A percentile compares a stretch with the other conserved stretches of the same genome.
Conservation (phyloP, 2,888 invertebrate genomes). For the Tuberolachnus salignus region DNA sequence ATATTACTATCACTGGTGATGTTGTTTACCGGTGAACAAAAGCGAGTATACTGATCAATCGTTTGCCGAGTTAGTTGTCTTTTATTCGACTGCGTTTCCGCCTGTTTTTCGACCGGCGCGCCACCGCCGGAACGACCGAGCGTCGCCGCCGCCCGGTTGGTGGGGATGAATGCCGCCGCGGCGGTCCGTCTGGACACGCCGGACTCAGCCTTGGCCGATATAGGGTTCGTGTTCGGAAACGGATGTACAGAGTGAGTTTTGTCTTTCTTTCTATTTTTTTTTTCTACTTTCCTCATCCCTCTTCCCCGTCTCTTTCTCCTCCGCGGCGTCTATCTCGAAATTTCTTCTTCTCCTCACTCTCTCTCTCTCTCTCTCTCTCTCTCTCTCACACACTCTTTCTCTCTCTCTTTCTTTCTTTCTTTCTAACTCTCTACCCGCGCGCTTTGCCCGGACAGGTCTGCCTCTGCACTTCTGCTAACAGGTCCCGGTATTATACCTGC, state of each 20-base stretch:
- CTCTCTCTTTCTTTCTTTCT: background rate
- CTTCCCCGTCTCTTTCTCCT: background rate
- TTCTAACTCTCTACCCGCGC: background rate
- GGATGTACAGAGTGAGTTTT: slow-evolving; percentile 23
- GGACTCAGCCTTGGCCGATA: slow-evolving; percentile 53
- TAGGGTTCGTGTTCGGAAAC: slow-evolving; percentile 45
- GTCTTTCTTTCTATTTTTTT: slow-evolving; percentile 19
- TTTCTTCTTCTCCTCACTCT: background rate
- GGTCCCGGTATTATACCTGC: background rate
- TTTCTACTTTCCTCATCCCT: slow-evolving; percentile 4
- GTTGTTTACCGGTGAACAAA: slow-evolving; percentile 42
- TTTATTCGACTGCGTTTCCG: slow-evolving; percentile 50
- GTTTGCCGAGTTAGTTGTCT: slow-evolving; percentile 40
- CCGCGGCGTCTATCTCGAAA: background rate
- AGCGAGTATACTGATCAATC: slow-evolving; percentile 43
- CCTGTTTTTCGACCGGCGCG: slow-evolving; percentile 40
- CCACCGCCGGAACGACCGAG: background rate
- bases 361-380: background rate
- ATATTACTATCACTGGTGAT: no score
- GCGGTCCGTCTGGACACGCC: slow-evolving; percentile 16
- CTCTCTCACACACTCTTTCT: background rate
- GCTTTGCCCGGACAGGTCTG: background rate
- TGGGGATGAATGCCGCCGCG: background rate
- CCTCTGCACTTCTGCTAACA: background rate
- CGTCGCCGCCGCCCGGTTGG: background rate